Evolutionary conservation across 1,140 invertebrate genomes (phyloP).

Genomic region (Aradophagus sp.): DNA sequence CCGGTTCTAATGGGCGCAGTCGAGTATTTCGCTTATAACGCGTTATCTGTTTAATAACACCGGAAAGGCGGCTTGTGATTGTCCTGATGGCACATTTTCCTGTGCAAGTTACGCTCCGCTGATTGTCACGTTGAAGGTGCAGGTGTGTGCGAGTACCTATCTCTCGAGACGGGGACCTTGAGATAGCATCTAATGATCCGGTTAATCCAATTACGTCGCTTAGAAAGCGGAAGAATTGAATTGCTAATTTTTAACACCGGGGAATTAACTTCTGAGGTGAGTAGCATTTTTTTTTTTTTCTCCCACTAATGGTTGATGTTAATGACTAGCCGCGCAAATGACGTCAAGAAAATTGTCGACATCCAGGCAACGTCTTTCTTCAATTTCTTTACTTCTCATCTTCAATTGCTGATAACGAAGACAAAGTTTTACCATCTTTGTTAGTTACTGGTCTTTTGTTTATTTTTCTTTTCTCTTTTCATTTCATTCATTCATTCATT

Average conservation of each 20-base stretch:
- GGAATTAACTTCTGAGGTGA: constrained; percentile 14
- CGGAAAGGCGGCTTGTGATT: constrained; percentile 14
- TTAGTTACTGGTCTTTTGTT: too few species aligned
- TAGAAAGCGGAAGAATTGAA: constrained; percentile 41
- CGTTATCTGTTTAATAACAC: constrained; percentile 27
- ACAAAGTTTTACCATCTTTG: too few species aligned
- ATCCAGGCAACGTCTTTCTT: too few species aligned
- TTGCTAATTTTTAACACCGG: constrained; percentile 16
- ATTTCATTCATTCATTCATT: too few species aligned
- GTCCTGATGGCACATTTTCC: constrained; percentile 11
- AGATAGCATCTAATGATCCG: constrained; percentile 28
- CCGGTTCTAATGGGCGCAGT: constrained; percentile 12
- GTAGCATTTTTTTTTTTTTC: too few species aligned
- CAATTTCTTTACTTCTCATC: too few species aligned
- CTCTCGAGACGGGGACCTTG: constrained; percentile 19
- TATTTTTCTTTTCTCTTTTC: too few species aligned
- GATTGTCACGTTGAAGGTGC: constrained; percentile 13
- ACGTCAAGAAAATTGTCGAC: too few species aligned
- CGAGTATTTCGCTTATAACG: constrained; percentile 9
- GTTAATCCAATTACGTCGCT: constrained; percentile 32
- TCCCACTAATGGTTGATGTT: too few species aligned
- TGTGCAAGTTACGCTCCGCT: constrained; percentile 5
- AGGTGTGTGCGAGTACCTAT: constrained; percentile 26
- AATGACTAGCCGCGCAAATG: too few species aligned
- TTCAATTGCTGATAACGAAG: too few species aligned